Conservation (phyloP, 2,113 vertebrate genomes). For the Nesogale talazaci region DNA sequence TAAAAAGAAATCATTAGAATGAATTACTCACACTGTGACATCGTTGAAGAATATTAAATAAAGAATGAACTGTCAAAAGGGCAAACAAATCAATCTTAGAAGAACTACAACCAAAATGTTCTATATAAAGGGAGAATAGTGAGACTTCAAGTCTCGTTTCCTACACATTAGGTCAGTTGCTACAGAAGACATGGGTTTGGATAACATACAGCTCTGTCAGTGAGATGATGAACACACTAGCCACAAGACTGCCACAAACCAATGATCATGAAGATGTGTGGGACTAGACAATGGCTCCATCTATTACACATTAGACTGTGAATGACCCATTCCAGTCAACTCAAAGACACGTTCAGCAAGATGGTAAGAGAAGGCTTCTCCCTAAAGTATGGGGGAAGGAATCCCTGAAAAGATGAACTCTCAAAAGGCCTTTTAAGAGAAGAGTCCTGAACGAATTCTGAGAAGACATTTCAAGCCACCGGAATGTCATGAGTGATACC, state of each 20-base stretch:
- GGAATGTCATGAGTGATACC: not conserved
- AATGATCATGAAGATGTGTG: not conserved
- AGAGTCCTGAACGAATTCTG: not conserved
- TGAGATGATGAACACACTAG: not conserved
- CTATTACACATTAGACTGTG: not conserved
- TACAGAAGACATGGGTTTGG: not conserved
- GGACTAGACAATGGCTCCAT: not conserved
- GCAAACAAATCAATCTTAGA: not conserved
- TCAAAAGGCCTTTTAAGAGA: not conserved
- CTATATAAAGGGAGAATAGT: not conserved
- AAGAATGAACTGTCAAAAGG: not conserved
- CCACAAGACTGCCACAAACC: not conserved
- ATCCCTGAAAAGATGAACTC: not conserved
- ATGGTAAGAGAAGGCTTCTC: not conserved
- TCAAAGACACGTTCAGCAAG: not conserved
- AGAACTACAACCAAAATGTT: not conserved
- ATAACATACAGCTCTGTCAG: not conserved
- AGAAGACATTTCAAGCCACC: not conserved
- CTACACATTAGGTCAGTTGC: not conserved
- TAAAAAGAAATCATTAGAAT: not conserved
- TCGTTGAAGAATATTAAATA: not conserved
- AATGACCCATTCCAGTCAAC: not conserved
- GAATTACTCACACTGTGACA: not conserved
- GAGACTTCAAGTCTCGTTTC: not conserved
- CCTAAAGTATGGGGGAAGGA: not conserved